Evolutionary conservation across 2,888 invertebrate species (phyloP), one percentile per base, ranked within the genome.

Genomic region (Drosophila histrio): DNA sequence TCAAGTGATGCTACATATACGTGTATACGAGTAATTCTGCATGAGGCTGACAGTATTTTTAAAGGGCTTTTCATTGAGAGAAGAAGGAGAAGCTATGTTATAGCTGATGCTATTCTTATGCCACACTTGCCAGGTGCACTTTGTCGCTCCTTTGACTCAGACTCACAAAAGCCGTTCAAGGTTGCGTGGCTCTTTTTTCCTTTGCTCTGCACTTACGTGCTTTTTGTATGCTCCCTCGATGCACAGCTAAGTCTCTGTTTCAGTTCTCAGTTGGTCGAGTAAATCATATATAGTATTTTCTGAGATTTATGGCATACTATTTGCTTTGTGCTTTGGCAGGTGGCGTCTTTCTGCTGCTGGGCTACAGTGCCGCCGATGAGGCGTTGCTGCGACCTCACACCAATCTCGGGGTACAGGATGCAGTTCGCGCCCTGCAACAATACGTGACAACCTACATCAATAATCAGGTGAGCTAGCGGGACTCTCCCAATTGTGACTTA

Each of bases 341-440:
- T 92, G 97, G 97, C 32, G 95, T 97, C 34, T 97, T 96, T 92
- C 93, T 97, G 73, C 95, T 97, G 91, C 94, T 97, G 61, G 97
- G 97, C 60, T 97, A 97, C 92, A 97, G 97, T 87, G 95, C 96
- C 64, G 95, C 95, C n/a, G 97, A 97, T 91, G 97, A 97, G 91
- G 94, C 95, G 0, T 93, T 97, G 60, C 93, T 97, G 80, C 94
- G 95, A 77, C 96, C 96, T 30, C 96, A 96, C 91, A 97, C 96
- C 2, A 95, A 96, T 62, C 93, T 97, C 56, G 96, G 96, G 6
- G 96, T 97, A 49, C 95, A 96, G 89, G 97, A 97, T 91, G 95
- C 97, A 46, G 96, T 97, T 26, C 93, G 95, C 77, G 95, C 96
- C 9, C 93, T 97, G 72, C 97, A 97, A 91, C 95, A 95, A 87